phyloP scores from a whole-genome alignment of 2,113 vertebrate species.

The Nycticorax nycticorax region DNA sequence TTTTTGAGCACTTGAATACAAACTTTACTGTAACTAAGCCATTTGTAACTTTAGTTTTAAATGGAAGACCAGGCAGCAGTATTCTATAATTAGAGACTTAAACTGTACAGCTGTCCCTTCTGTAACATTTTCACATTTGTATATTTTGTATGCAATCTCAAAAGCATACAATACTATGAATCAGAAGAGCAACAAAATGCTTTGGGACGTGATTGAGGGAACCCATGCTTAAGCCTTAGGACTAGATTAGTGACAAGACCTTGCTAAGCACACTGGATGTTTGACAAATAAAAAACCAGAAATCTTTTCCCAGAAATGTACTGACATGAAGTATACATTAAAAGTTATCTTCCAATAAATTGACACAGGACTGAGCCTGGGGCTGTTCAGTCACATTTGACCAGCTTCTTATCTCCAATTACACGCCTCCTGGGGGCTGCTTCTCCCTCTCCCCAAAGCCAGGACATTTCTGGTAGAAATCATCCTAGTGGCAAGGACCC shows the following conservation, averaged over 20 bases:
- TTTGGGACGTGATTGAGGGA: not conserved
- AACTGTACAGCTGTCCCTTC: not conserved
- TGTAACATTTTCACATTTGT: not conserved
- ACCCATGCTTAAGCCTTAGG: not conserved
- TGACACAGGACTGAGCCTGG: not conserved
- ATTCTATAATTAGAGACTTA: not conserved
- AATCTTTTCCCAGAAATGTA: not conserved
- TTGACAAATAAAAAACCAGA: not conserved
- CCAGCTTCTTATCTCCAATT: not conserved
- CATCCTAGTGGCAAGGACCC: not conserved
- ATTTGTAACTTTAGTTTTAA: not conserved
- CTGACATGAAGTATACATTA: not conserved
- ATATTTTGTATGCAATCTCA: not conserved
- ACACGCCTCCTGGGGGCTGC: rapidly evolving
- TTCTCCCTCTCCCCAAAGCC: not conserved
- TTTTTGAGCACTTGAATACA: not conserved
- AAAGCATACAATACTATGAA: not conserved
- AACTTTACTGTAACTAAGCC: not conserved
- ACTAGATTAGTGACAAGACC: not conserved
- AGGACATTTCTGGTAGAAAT: not conserved
- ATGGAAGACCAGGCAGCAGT: not conserved
- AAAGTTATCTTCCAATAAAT: not conserved
- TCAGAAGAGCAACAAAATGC: not conserved
- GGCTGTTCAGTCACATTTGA: not conserved
- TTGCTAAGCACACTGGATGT: not conserved